Evolutionary conservation across 2,797 vertebrate genomes (phyloP), one percentile per base, ranked within the genome.

Genomic region (Spea hammondii): DNA sequence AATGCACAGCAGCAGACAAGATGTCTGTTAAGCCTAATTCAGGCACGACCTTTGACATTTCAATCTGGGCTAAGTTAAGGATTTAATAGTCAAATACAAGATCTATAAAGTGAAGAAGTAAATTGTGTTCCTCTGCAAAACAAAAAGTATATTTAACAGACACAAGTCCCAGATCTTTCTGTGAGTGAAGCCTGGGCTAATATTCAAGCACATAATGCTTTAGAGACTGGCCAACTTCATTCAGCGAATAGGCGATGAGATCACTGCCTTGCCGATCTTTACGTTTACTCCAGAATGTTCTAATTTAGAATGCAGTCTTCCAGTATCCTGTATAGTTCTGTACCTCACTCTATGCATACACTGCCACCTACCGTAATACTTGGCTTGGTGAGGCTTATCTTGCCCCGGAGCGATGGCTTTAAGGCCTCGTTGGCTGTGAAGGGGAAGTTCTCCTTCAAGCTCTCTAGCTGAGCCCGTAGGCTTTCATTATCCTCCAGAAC

Each of bases 371-470:
- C 92, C 87, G 8, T 86, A 51, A 90, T 47, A 48, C 87, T 76
- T 80, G 86, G 46, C 77, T 86, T 84, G 17, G 88, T 84, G 14
- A 89, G 83, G 65, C 85, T 85, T 59, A 84, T 44, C 54, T 87
- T 91, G 8, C 88, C 88, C 66, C 88, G 86, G 57, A 81, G 46
- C 0, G 83, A 72, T 7, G 81, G 74, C 9, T 75, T 60, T 0
- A 85, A 72, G 9, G 3, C 65, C 8, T 86, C 85, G 68, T 82
- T 85, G 49, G 82, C 13, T 4, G 85, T 0, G 1, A 89, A 88
- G 0, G 76, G 84, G 1, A 71, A 71, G 9, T 88, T 86, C 82
- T 93, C 92, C 83, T 92, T 90, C 1, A 83, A 76, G 73, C 72
- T 79, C 17, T 80, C 89, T 4, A 82, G 17, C 4, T 88, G 91